A percentile compares a stretch with the other conserved stretches of the same genome.
phyloP scores from a whole-genome alignment of 1,140 invertebrate genomes.

The Zaprionus lachaisei region DNA sequence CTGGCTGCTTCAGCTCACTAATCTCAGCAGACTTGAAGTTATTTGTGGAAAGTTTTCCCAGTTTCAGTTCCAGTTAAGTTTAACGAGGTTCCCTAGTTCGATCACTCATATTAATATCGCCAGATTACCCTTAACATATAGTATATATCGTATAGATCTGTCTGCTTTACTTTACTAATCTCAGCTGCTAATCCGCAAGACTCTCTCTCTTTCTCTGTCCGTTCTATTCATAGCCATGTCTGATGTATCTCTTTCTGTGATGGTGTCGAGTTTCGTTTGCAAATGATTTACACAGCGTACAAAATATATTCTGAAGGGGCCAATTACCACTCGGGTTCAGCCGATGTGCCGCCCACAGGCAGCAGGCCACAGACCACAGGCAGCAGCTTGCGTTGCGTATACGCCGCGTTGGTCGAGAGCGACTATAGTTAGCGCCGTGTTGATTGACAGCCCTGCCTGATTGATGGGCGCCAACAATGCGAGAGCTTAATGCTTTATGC shows the following conservation, averaged over 20 bases:
- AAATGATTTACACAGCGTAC: neutral
- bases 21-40: neutral
- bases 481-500: constrained; percentile 8
- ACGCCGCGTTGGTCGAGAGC: constrained; percentile 45
- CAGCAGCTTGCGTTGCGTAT: constrained; percentile 60
- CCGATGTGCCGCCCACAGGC: neutral
- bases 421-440: constrained; percentile 37
- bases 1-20: neutral
- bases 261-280: neutral
- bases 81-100: neutral
- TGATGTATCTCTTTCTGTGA: neutral
- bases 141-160: too few species aligned
- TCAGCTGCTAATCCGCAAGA: neutral
- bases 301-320: neutral
- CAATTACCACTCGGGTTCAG: constrained; percentile 1
- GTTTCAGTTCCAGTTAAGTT: neutral
- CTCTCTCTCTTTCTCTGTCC: too few species aligned
- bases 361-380: neutral
- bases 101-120: too few species aligned
- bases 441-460: constrained; percentile 76
- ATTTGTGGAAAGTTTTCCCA: too few species aligned
- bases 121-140: too few species aligned
- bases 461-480: constrained; percentile 53
- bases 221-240: constrained; percentile 1
- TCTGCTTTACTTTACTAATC: neutral